Evolutionary conservation across 1,140 invertebrate species (phyloP).

Genomic region (Drosophila lacteicornis): DNA sequence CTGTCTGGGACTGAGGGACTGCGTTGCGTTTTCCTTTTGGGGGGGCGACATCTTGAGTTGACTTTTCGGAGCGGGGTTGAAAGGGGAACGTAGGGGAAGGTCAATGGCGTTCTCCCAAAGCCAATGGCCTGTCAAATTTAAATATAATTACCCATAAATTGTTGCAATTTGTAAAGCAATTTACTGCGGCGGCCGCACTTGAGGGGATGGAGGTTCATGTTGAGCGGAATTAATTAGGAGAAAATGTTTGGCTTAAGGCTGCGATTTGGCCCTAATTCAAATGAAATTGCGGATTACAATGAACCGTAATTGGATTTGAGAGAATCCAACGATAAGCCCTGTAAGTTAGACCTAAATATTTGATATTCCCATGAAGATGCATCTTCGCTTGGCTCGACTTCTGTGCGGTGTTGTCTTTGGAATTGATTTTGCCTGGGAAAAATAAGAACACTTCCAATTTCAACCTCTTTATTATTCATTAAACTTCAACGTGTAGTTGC

Average conservation of each 20-base stretch:
- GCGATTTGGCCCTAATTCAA: neutral
- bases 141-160: slow-evolving; percentile 54
- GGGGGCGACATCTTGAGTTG: slow-evolving; percentile 26
- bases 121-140: slow-evolving; percentile 43
- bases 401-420: neutral
- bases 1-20: neutral
- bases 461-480: slow-evolving; percentile 58
- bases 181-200: slow-evolving; percentile 13
- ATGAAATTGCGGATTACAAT: slow-evolving; percentile 13
- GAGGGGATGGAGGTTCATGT: neutral
- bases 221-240: slow-evolving; percentile 24
- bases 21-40: neutral
- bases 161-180: slow-evolving; percentile 38
- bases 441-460: slow-evolving; percentile 18
- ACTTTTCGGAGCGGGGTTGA: neutral
- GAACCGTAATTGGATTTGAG: neutral
- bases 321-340: neutral
- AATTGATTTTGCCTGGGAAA: slow-evolving; percentile 4
- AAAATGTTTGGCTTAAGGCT: slow-evolving; percentile 2
- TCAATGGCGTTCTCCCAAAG: slow-evolving; percentile 16
- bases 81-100: slow-evolving; percentile 4
- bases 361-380: neutral
- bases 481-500: slow-evolving; percentile 49
- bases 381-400: neutral
- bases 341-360: neutral